Evolutionary conservation across 2,888 invertebrate genomes (phyloP).

Genomic region (Meteorus cinctellus): DNA sequence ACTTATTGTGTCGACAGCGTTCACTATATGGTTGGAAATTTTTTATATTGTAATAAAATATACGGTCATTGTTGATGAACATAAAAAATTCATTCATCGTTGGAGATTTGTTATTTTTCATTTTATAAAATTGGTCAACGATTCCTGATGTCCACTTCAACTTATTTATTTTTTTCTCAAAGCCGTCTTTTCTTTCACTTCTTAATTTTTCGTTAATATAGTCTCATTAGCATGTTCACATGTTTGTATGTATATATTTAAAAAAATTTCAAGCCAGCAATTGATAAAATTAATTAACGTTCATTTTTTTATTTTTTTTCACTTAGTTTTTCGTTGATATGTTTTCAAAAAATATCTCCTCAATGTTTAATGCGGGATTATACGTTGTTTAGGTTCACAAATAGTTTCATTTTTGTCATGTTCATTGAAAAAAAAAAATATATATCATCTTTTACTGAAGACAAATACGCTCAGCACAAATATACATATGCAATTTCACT

Average conservation of each 20-base stretch:
- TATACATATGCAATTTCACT: constrained; percentile 31
- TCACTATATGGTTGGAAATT: constrained; percentile 61
- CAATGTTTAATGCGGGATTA: constrained; percentile 21
- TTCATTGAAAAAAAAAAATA: constrained; percentile 19
- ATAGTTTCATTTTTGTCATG: constrained; percentile 29
- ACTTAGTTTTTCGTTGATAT: constrained; percentile 32
- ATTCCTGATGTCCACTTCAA: constrained; percentile 34
- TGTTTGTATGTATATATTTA: background rate
- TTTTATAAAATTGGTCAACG: constrained; percentile 44
- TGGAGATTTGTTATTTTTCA: constrained; percentile 29
- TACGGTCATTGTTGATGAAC: constrained; percentile 59
- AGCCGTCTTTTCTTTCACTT: too few relatives aligned
- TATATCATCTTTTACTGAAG: background rate
- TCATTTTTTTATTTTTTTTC: background rate
- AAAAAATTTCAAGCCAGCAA: constrained; percentile 19
- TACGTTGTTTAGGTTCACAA: constrained; percentile 36
- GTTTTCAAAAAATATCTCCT: constrained; percentile 38
- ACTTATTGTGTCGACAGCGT: constrained; percentile 46
- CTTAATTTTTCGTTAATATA: constrained; percentile 25
- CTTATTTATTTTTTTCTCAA: constrained; percentile 40
- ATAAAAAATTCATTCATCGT: constrained; percentile 14
- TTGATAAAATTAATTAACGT: constrained; percentile 6
- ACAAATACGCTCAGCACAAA: background rate
- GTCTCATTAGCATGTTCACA: constrained; percentile 25
- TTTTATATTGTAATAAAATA: constrained; percentile 69